A percentile compares a stretch with the other conserved stretches of the same genome.
phyloP scores from a whole-genome alignment of 2,888 invertebrate species.

The Alloscopus bannaensis region DNA sequence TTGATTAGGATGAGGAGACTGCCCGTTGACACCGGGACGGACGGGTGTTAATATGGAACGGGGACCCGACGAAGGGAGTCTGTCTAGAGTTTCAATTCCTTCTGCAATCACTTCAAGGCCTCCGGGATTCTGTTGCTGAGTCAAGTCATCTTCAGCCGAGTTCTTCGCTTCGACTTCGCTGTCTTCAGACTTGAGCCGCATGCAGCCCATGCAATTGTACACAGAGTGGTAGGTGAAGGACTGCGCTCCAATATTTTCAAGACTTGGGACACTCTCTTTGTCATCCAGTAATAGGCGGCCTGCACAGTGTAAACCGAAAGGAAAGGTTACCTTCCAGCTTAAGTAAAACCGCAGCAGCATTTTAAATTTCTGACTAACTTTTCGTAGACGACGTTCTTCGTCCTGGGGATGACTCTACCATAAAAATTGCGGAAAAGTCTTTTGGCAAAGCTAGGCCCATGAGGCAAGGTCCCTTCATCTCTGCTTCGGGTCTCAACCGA shows the following conservation, averaged over 20 bases:
- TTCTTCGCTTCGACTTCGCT: constrained; percentile 47
- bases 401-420: constrained; percentile 75
- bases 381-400: neutral
- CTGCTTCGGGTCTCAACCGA: constrained; percentile 68
- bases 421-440: constrained; percentile 82
- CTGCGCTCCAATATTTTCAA: constrained; percentile 40
- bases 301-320: neutral
- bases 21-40: constrained; percentile 42
- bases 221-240: constrained; percentile 67
- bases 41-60: constrained; percentile 40
- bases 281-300: constrained; percentile 35
- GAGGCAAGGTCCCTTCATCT: constrained; percentile 79
- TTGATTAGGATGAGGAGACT: constrained; percentile 18
- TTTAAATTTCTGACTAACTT: neutral
- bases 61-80: constrained; percentile 8
- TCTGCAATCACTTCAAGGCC: constrained; percentile 37
- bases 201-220: constrained; percentile 72
- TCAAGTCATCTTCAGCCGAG: neutral
- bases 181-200: constrained; percentile 59
- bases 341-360: neutral
- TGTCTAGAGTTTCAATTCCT: constrained; percentile 35
- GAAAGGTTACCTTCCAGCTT: neutral
- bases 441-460: constrained; percentile 86
- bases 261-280: constrained; percentile 45
- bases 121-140: constrained; percentile 2